Base-by-base conservation (phyloP, 2,888 invertebrate species). In the Sphaerolaimus hirsutus region DNA sequence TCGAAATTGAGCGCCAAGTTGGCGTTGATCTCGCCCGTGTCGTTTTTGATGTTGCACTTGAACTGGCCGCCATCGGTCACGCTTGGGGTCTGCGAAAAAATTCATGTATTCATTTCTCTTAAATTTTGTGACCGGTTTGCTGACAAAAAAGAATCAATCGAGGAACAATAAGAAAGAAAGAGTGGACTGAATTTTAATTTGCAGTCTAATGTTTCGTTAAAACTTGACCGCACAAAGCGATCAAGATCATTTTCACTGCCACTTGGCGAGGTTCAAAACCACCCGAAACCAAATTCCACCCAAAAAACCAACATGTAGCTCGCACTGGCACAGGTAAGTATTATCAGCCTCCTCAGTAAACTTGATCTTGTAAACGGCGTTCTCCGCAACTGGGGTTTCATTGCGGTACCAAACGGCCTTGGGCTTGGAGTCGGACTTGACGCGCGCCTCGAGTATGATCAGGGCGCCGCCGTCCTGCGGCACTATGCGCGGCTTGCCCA, bases 401-500 rank as follows among this genome's bases (percentile, higher is more conserved):
- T 40, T 19, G 7, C 40, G 5, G 19, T 23, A 40, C 37, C 37
- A 91, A 54, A 78, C 79, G 50, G 87, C 81, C 57, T 76, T 77
- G 42, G 93, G 89, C 67, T 80, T 50, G 53, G 91, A 87, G 69
- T 82, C 82, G 41, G 89, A 87, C 68, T 65, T 66, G 46, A 81
- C 81, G 59, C 76, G 77, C 71, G 91, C 91, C 69, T 86, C 82
- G 82, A 93, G 86, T 51, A 84, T 80, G 60, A 93, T 87, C 60
- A 89, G 75, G 7, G 40, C 40, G 58, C 89, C 89, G 63, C 79
- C 82, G 68, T 86, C 86, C 71, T 89, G 87, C 65, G 93, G 93
- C 72, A 91, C 86, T 70, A 97, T 97, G 70, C 82, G 78, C 54
- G 97, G 97, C 73, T 93, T 93, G 71, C 89, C 89, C 64, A 87